Base-by-base conservation (phyloP, 2,888 invertebrate species). In the Fragum sueziense region DNA sequence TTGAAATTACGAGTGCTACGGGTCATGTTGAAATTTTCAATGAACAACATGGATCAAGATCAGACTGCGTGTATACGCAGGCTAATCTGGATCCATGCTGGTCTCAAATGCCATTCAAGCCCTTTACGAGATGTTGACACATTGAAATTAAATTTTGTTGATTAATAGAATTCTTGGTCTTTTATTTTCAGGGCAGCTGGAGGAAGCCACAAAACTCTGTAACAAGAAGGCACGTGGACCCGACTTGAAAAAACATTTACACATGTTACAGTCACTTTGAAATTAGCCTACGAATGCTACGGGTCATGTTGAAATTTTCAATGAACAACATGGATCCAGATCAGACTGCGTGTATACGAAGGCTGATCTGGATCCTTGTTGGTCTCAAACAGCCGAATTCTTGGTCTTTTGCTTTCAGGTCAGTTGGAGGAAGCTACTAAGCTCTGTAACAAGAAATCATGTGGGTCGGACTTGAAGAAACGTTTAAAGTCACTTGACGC, bases 341-440 rank as follows among this genome's bases (percentile, higher is more conserved):
- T 47, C 47, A 47, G 47, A 47, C 47, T 47, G 47, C 6, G 6
- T 6, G 47, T 47, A 20, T 6, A n/a, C n/a, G 47, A 2, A 47
- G 2, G 2, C 47, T 47, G 47, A 47, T 47, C 2, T 47, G 17
- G 47, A 47, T 47, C 47, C 6, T 2, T 47, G 6, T n/a, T n/a
- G 2, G 17, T n/a, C 47, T 2, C 47, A 47, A 47, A 47, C 17
- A n/a, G 20, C n/a, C 47, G 47, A n/a, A 20, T 47, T n/a, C n/a
- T n/a, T n/a, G n/a, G n/a, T n/a, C 47, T 27, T 70, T 9, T 34
- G 52, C 25, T 81, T 81, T 29, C 80, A 90, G 89, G 89, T 0
- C 89, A 90, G 65, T 69, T 90, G 17, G 68, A 79, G 14, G 76
- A 84, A 34, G 86, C 89, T 0, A 41, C 86, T n/a, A 72, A 81